These are phyloP conservation scores for Microplitis deprimator DNA, from an alignment of 2,888 invertebrate genomes.

Conservation along the genomic window DNA sequence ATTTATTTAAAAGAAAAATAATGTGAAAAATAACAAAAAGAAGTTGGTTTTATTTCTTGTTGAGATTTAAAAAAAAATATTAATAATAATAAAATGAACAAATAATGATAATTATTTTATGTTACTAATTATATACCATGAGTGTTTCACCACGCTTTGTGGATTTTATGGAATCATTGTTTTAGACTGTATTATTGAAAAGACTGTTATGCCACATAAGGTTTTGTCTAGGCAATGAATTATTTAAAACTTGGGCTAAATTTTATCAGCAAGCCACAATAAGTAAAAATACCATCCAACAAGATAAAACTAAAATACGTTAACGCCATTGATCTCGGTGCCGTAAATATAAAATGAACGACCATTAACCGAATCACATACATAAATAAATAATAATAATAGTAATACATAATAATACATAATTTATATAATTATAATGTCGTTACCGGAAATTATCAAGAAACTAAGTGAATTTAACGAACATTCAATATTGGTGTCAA, in stretches of 20 bases:
- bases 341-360: not conserved
- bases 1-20: slow-evolving; percentile 3
- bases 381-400: slow-evolving; percentile 48
- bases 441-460: slow-evolving; percentile 55
- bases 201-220: slow-evolving; percentile 34
- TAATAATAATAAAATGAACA: slow-evolving; percentile 10
- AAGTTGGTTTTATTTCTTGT: not conserved
- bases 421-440: slow-evolving; percentile 60
- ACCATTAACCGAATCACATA: slow-evolving; percentile 49
- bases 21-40: not conserved
- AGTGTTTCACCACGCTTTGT: slow-evolving; percentile 20
- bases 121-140: slow-evolving; percentile 26
- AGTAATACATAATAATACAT: too few species aligned
- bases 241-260: slow-evolving; percentile 11
- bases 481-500: slow-evolving; percentile 12
- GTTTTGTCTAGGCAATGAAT: slow-evolving; percentile 14
- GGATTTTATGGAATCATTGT: slow-evolving; percentile 29
- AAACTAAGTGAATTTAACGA: slow-evolving; percentile 41
- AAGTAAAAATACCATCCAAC: slow-evolving; percentile 26
- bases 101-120: slow-evolving; percentile 24
- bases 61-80: not conserved
- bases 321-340: slow-evolving; percentile 13
- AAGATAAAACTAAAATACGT: slow-evolving; percentile 10
- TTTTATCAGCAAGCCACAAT: slow-evolving; percentile 5
- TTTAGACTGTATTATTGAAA: slow-evolving; percentile 41